These are phyloP conservation scores for Ammospiza caudacuta DNA, from an alignment of 2,113 vertebrate genomes.

Conservation along the genomic window DNA sequence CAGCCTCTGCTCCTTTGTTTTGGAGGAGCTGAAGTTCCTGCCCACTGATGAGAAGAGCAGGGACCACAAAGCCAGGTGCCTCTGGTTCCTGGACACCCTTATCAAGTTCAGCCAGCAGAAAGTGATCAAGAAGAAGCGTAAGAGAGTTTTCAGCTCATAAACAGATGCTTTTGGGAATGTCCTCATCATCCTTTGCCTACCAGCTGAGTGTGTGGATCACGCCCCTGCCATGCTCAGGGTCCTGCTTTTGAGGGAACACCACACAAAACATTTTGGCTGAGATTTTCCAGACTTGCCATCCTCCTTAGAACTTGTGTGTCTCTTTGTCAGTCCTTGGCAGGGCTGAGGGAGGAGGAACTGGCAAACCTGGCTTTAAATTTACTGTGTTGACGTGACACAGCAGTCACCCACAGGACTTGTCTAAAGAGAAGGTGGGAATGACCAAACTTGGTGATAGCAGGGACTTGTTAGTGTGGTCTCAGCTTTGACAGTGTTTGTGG, in stretches of 20 bases:
- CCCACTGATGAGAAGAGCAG: conserved; percentile 67
- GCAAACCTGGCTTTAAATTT: background rate
- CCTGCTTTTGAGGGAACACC: background rate
- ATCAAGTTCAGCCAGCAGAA: conserved; percentile 79
- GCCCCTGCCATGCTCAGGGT: background rate
- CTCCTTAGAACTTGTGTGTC: background rate
- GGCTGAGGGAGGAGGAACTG: background rate
- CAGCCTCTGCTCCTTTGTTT: conserved; percentile 77
- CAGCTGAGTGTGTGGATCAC: background rate
- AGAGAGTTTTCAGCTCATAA: conserved; percentile 71
- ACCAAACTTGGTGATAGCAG: background rate
- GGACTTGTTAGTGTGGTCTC: background rate
- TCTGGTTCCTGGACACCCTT: conserved; percentile 87
- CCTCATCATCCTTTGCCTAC: background rate
- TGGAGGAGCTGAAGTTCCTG: conserved; percentile 81
- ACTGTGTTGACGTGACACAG: background rate
- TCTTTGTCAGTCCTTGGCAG: background rate
- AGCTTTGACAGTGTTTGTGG: background rate
- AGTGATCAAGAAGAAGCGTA: conserved; percentile 82
- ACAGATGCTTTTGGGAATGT: background rate
- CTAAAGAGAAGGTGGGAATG: background rate
- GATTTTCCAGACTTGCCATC: background rate
- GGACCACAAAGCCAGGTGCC: conserved; percentile 78
- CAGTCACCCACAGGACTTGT: background rate
- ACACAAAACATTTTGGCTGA: background rate